Evolutionary conservation across 2,888 invertebrate species (phyloP), one percentile per base, ranked within the genome.

Genomic region (Morinoia aosen): DNA sequence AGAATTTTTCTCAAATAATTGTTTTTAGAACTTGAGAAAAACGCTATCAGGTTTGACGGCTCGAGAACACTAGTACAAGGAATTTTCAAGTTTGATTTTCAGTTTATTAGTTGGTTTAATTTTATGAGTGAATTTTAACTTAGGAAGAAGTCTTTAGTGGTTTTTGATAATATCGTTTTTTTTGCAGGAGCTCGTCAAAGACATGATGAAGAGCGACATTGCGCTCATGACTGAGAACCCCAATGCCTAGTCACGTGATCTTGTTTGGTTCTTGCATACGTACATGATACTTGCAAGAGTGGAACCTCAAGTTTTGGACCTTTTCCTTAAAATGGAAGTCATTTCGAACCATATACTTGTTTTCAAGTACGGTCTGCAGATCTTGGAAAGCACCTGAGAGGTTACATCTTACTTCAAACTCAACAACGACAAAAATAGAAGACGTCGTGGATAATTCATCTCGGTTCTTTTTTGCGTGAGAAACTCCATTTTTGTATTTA

Each of bases 121-220:
- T 33, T 8, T 76, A 19, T 76, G 25, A 25, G 76, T 19, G 8
- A 33, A 8, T 16, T 33, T 76, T 76, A 48, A 48, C 48, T 48
- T 48, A 48, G 48, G 48, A 48, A 2, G 48, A 48, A 48, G 48
- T 2, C 48, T 2, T 48, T 48, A 48, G 48, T 48, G 48, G 2
- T 48, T n/a, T 94, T 94, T 7, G 7, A 2, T 48, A 56, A 33
- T 33, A 93, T 48, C 14, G 56, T 48, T 39, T 48, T 40, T 57
- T 94, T 97, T 98, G 97, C 97, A 98, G 97, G 98, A 98, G 97
- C 98, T 99, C 93, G 99, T 99, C 4, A 98, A 98, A 97, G 99
- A 99, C 97, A 99, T 99, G 99, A 98, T 99, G 98, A 98, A 98
- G 61, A 98, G 99, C 0, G 99, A 99, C 97, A 98, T 99, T 88